Evolutionary conservation across 2,888 invertebrate genomes (phyloP), one percentile per base, ranked within the genome.

Genomic region (Pristionchus exspectatus): DNA sequence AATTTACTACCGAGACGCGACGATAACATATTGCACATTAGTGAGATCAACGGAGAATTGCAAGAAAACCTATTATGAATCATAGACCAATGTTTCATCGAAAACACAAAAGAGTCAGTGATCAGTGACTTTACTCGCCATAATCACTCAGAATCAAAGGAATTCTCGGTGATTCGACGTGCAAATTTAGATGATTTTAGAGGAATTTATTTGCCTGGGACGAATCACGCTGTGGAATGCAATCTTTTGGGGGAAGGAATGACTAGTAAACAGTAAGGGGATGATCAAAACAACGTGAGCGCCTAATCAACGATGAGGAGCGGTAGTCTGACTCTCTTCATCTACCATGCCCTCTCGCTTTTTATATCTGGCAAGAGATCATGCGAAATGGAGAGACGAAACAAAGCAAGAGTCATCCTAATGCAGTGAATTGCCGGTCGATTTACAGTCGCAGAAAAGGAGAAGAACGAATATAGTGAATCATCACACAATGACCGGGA

Each of bases 391-490:
- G 38, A 50, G 44, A 50, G 44, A 50, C 44, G 44, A 50, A 50
- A 50, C 44, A 1, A 3, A 50, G 44, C 44, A 33, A 24, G 14
- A 59, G 56, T 84, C 84, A 84, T 84, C 56, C 16, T 2, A 33
- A 59, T 21, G 59, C 59, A 7, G 44, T 50, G 44, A 56, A 21
- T 14, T 50, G 81, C 44, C 44, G 7, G 54, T 30, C 16, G 50
- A n/a, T 56, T 85, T 56, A 85, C 59, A 33, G 85, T n/a, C n/a
- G 59, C 21, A 38, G 81, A 50, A 81, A n/a, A 50, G 18, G 44
- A n/a, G 30, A 24, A n/a, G 77, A 9, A 16, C 16, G 54, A 54
- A 83, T 21, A 14, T 7, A 59, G 59, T 63, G 63, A 85, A 63
- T 56, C 81, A 81, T 81, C 81, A 4, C 81, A 4, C 33, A 27